Percentiles rank a stretch among this genome's conserved stretches.
Evolutionary conservation across 2,888 invertebrate genomes (phyloP).

Genomic region (Eudasyphora cyanicolor): DNA sequence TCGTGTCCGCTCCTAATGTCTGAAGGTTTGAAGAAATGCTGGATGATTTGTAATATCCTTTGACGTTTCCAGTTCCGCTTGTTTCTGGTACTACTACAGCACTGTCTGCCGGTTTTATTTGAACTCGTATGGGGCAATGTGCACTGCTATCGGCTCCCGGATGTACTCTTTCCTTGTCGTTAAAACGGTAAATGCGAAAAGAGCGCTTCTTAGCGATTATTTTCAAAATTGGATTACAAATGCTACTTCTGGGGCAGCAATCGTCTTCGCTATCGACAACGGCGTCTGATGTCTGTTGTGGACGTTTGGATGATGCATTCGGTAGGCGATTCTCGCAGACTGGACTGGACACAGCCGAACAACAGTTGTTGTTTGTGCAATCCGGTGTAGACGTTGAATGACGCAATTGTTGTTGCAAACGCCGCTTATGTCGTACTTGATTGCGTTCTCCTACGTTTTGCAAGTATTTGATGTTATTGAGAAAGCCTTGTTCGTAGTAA

Average conservation of each 20-base stretch:
- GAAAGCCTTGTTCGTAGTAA: constrained; percentile 77
- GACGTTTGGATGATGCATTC: constrained; percentile 52
- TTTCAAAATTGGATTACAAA: constrained; percentile 50
- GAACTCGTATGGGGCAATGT: constrained; percentile 73
- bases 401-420: constrained; percentile 51
- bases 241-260: constrained; percentile 41
- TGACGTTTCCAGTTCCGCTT: constrained; percentile 6
- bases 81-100: background rate
- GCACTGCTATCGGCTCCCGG: background rate
- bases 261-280: constrained; percentile 30
- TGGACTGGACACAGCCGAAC: constrained; percentile 46
- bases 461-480: constrained; percentile 76
- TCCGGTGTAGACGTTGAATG: constrained; percentile 42
- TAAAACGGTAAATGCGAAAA: constrained; percentile 33
- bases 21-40: constrained; percentile 3
- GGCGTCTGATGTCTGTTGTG: background rate
- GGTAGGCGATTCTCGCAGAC: constrained; percentile 35
- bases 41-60: background rate
- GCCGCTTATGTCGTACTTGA: constrained; percentile 53
- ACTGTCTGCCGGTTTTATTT: constrained; percentile 69
- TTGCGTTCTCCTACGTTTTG: constrained; percentile 77
- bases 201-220: constrained; percentile 25
- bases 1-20: background rate
- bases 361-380: constrained; percentile 31
- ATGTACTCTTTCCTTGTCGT: constrained; percentile 40